These are phyloP conservation scores for Mythimna albipuncta DNA, from an alignment of 2,888 invertebrate species.

Conservation along the genomic window DNA sequence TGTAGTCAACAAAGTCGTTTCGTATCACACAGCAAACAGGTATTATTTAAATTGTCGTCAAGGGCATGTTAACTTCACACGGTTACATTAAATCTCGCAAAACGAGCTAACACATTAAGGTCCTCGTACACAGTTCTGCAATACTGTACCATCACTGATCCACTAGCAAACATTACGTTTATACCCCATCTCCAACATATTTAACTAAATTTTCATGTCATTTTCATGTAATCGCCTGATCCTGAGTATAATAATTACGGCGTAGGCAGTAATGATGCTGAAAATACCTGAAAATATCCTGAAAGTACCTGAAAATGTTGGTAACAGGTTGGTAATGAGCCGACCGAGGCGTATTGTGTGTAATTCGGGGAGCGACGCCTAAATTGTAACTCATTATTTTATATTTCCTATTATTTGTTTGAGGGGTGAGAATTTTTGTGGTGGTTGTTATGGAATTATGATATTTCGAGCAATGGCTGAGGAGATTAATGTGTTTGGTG, in stretches of 20 bases:
- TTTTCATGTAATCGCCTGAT: constrained; percentile 45
- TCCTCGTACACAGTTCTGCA: neutral
- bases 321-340: constrained; percentile 55
- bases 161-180: neutral
- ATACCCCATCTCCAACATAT: constrained; percentile 1
- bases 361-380: constrained; percentile 45
- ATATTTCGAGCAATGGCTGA: neutral
- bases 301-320: constrained; percentile 44
- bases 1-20: neutral
- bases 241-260: constrained; percentile 48
- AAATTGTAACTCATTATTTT: constrained; percentile 55
- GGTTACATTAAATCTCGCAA: constrained; percentile 23
- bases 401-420: constrained; percentile 48
- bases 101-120: constrained; percentile 19
- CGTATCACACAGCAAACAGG: neutral
- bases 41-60: constrained; percentile 9
- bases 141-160: neutral
- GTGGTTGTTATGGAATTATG: neutral
- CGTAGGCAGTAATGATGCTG: constrained; percentile 47
- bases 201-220: constrained; percentile 47
- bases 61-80: neutral
- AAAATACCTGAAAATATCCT: constrained; percentile 42
- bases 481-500: neutral
- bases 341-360: constrained; percentile 37
- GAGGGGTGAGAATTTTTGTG: constrained; percentile 8